Percentiles rank a stretch among this genome's conserved stretches.
These are phyloP conservation scores for Bicyclus anynana DNA, from an alignment of 1,140 invertebrate species.

Conservation along the genomic window DNA sequence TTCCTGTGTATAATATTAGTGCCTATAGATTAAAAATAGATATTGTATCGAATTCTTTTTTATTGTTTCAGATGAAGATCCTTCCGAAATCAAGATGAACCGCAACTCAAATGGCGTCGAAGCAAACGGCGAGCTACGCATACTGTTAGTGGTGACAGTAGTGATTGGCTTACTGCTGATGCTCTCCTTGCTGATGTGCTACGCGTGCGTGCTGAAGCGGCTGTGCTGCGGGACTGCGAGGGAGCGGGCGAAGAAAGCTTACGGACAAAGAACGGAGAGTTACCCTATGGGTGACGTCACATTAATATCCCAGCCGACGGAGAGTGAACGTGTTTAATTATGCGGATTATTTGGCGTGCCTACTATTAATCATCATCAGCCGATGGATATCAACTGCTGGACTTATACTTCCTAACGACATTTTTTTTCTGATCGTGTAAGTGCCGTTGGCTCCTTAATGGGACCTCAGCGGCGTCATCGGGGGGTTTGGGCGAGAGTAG, in stretches of 20 bases:
- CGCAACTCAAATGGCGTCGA: constrained; percentile 50
- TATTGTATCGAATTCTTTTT: not conserved
- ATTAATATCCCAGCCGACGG: constrained; percentile 74
- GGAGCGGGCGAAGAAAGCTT: constrained; percentile 59
- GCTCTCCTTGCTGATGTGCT: constrained; percentile 76
- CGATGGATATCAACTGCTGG: too few relatives aligned
- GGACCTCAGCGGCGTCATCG: too few relatives aligned
- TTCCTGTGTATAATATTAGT: too few relatives aligned
- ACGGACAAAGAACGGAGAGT: constrained; percentile 61
- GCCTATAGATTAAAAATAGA: too few relatives aligned
- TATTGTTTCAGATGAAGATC: constrained; percentile 27
- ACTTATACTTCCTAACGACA: too few relatives aligned
- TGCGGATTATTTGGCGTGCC: too few relatives aligned
- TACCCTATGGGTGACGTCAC: constrained; percentile 76
- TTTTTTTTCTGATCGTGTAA: too few relatives aligned
- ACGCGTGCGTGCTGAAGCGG: constrained; percentile 76
- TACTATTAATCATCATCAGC: too few relatives aligned
- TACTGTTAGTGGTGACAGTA: constrained; percentile 75
- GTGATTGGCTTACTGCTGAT: constrained; percentile 74
- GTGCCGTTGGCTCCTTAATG: too few relatives aligned
- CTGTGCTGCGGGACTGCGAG: constrained; percentile 71
- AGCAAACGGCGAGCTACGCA: constrained; percentile 70
- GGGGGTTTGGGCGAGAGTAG: too few relatives aligned
- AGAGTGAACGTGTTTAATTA: constrained; percentile 70
- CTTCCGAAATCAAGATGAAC: constrained; percentile 42